Conservation (phyloP, 2,113 vertebrate genomes). For the Chroicocephalus ridibundus region DNA sequence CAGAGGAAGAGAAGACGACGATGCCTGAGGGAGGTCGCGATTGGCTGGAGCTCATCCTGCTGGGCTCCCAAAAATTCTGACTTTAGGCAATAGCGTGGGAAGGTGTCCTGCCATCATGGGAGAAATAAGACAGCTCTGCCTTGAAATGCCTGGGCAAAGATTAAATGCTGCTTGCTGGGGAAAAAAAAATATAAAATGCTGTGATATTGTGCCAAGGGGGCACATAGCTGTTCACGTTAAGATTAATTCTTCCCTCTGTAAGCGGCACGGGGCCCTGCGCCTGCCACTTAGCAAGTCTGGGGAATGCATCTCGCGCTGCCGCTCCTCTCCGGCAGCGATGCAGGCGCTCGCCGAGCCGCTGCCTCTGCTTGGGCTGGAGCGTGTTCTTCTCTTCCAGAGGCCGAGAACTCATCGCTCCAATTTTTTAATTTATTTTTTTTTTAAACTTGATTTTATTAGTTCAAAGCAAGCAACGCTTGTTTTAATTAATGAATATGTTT, state of each 20-base stretch:
- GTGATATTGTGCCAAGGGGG: conserved; percentile 18
- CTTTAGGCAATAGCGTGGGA: neutral
- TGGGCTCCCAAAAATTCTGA: neutral
- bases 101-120: neutral
- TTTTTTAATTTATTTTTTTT: neutral
- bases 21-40: neutral
- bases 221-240: neutral
- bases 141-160: conserved; percentile 43
- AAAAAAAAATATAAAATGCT: neutral
- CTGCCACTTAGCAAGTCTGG: neutral
- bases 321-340: neutral
- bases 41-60: neutral
- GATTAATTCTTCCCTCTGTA: neutral
- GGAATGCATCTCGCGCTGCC: neutral
- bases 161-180: neutral
- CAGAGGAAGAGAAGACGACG: neutral
- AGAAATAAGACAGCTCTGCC: conserved; percentile 37
- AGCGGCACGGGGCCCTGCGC: neutral
- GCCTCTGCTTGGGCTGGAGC: neutral
- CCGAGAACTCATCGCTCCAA: neutral
- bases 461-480: conserved; percentile 48
- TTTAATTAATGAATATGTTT: conserved; percentile 51
- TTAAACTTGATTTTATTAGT: neutral
- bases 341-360: neutral
- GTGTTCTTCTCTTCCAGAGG: neutral